Evolutionary conservation across 2,797 vertebrate genomes (phyloP).

Genomic region (Gadopsis marmoratus): DNA sequence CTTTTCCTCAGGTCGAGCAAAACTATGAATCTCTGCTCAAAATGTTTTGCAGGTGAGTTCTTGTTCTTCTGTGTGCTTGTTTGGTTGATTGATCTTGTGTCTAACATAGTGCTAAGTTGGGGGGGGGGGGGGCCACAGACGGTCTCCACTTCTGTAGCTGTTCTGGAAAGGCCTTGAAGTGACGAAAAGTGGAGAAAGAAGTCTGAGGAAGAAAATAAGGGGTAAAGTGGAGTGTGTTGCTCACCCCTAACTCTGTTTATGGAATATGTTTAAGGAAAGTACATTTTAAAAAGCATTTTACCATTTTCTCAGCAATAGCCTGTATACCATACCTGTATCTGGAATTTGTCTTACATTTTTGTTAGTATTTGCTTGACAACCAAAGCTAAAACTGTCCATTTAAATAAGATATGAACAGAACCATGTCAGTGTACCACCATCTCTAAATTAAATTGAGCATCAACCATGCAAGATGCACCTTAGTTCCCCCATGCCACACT

Average conservation of each 20-base stretch:
- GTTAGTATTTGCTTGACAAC: not conserved
- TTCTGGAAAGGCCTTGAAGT: conserved; percentile 31
- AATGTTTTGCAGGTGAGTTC: conserved; percentile 98
- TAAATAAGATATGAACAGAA: conserved; percentile 7
- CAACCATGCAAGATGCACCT: not conserved
- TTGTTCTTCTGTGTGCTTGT: conserved; percentile 12
- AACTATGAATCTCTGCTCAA: conserved; percentile 99
- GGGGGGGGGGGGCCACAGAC: not conserved
- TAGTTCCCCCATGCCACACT: not conserved
- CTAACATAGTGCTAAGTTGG: not conserved
- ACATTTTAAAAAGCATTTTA: not conserved
- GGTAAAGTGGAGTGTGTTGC: conserved; percentile 17
- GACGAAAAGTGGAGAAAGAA: not conserved
- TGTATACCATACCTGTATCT: not conserved
- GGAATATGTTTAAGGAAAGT: not conserved
- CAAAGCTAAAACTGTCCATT: not conserved
- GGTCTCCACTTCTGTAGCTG: conserved; percentile 11
- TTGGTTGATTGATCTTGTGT: not conserved
- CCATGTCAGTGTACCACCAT: not conserved
- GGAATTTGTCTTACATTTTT: not conserved
- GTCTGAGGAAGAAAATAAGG: conserved; percentile 2
- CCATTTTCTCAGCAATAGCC: not conserved
- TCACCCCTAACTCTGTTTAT: conserved; percentile 20
- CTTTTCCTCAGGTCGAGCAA: conserved; percentile 92
- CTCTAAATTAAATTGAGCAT: not conserved